These are phyloP conservation scores for Diachrysia chrysitis DNA, from an alignment of 2,888 invertebrate species.

Conservation along the genomic window DNA sequence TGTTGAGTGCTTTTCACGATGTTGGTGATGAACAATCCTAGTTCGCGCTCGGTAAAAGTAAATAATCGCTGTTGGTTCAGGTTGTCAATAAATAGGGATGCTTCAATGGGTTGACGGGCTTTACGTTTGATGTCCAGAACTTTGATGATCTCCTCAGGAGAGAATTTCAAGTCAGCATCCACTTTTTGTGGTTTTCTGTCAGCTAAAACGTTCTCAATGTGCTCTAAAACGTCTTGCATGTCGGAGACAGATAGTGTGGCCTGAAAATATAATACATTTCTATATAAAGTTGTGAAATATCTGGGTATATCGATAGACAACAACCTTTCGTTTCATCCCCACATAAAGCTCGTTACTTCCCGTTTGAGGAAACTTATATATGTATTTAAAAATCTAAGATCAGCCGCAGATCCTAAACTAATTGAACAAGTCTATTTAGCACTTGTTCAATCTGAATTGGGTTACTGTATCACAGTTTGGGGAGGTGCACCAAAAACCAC, in stretches of 20 bases:
- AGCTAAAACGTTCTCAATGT: slow-evolving; percentile 42
- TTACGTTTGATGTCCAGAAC: slow-evolving; percentile 88
- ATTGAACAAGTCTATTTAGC: too few species aligned
- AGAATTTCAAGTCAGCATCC: slow-evolving; percentile 75
- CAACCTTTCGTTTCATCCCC: too few species aligned
- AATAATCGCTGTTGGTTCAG: slow-evolving; percentile 82
- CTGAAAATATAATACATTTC: slow-evolving; percentile 64
- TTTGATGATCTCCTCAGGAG: slow-evolving; percentile 88
- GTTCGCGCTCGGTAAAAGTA: slow-evolving; percentile 86
- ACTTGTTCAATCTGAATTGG: too few species aligned
- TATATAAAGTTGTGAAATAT: too few species aligned
- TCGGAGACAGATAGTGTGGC: slow-evolving; percentile 75
- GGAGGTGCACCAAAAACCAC: neutral
- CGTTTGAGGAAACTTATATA: too few species aligned
- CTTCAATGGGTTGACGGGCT: slow-evolving; percentile 89
- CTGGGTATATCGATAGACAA: too few species aligned
- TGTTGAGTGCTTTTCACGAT: slow-evolving; percentile 74
- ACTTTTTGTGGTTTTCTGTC: slow-evolving; percentile 52
- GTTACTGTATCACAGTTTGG: neutral
- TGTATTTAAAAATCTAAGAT: too few species aligned
- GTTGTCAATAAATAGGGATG: slow-evolving; percentile 81
- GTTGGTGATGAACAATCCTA: slow-evolving; percentile 80
- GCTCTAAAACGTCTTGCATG: slow-evolving; percentile 70
- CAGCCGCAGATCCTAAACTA: too few species aligned
- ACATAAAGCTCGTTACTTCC: too few species aligned